These are phyloP conservation scores for Brachypodius melanocephalos DNA, from an alignment of 2,113 vertebrate species.

Conservation along the genomic window DNA sequence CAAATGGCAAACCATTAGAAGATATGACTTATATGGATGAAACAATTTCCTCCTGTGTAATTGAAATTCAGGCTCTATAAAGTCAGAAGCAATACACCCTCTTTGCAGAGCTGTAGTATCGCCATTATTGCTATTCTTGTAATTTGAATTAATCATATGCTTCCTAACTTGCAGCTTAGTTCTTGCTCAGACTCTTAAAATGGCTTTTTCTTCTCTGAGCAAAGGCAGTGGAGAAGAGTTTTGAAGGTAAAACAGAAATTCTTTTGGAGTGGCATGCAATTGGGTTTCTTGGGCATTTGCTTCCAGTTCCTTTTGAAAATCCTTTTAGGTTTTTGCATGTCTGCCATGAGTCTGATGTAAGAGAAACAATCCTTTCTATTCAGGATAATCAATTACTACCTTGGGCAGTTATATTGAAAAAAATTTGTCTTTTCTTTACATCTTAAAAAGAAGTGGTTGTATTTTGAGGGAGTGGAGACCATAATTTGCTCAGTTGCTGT, in stretches of 20 bases:
- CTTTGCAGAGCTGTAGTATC: background rate
- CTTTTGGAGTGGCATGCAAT: background rate
- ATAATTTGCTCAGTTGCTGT: background rate
- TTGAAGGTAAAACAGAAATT: background rate
- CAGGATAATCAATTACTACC: background rate
- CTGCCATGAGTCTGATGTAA: background rate
- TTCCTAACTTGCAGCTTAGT: background rate
- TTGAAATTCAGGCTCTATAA: background rate
- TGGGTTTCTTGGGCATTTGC: background rate
- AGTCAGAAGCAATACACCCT: background rate
- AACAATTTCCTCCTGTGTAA: background rate
- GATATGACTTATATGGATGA: background rate
- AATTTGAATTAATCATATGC: background rate
- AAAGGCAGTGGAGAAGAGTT: background rate
- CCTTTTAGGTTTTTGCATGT: background rate
- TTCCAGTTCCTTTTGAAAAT: background rate
- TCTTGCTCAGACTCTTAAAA: background rate
- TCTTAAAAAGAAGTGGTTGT: background rate
- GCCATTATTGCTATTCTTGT: background rate
- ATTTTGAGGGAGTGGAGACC: background rate
- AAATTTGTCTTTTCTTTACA: background rate
- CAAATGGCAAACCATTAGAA: background rate
- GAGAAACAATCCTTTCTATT: background rate
- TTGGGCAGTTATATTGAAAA: background rate
- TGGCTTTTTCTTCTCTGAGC: background rate